These are phyloP conservation scores for Fragum sueziense DNA, from an alignment of 2,888 invertebrate genomes.

Conservation along the genomic window DNA sequence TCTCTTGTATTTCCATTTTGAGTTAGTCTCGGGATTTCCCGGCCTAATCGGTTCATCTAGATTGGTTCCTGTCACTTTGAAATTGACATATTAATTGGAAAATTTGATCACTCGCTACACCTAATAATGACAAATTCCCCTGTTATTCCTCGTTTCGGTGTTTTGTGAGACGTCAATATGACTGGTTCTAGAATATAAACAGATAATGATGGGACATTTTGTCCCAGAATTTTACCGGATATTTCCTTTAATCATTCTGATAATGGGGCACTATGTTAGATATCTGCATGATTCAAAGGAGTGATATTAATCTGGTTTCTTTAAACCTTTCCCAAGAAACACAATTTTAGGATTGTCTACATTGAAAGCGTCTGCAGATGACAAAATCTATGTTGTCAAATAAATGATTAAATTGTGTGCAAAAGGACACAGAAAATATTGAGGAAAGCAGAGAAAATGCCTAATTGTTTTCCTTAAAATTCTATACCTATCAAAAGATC, in stretches of 20 bases:
- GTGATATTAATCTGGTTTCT: too few relatives aligned
- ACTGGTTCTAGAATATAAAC: slow-evolving; percentile 9
- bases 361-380: too few relatives aligned
- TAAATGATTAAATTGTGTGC: too few relatives aligned
- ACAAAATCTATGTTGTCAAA: too few relatives aligned
- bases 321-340: too few relatives aligned
- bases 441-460: too few relatives aligned
- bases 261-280: background rate
- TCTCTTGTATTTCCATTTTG: slow-evolving; percentile 9
- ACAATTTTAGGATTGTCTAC: too few relatives aligned
- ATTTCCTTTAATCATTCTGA: background rate
- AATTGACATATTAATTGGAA: slow-evolving; percentile 20
- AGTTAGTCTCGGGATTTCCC: background rate
- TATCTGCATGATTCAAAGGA: too few relatives aligned
- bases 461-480: too few relatives aligned
- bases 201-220: slow-evolving; percentile 11
- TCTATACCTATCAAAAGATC: too few relatives aligned
- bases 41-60: slow-evolving; percentile 1
- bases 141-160: background rate
- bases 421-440: too few relatives aligned
- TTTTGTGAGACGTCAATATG: slow-evolving; percentile 14
- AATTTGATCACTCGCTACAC: slow-evolving; percentile 17
- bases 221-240: background rate
- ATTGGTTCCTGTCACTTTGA: slow-evolving; percentile 5
- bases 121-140: slow-evolving; percentile 18